These are phyloP conservation scores for Cirrhinus mrigala DNA, from an alignment of 2,797 vertebrate species.

Conservation along the genomic window DNA sequence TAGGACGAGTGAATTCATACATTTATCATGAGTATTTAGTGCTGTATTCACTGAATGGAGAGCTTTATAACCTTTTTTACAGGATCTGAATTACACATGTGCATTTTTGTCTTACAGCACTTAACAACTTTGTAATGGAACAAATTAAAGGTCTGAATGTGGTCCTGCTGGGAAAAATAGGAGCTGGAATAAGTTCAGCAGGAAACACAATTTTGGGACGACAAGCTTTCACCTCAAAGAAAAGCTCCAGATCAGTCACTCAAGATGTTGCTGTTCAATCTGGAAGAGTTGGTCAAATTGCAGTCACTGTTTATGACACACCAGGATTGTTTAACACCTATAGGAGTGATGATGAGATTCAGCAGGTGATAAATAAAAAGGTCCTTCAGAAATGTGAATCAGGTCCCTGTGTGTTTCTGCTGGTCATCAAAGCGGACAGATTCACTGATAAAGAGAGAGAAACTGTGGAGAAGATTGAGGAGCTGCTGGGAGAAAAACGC, in stretches of 20 bases:
- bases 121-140: background rate
- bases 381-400: background rate
- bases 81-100: background rate
- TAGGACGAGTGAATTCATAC: no score
- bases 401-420: background rate
- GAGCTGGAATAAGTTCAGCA: no score
- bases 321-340: background rate
- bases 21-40: no score
- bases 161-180: background rate
- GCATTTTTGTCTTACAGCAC: no score
- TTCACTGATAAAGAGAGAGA: background rate
- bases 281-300: rapidly evolving
- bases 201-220: no score
- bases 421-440: background rate
- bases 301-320: no score
- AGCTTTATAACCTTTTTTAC: background rate
- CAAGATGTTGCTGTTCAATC: no score
- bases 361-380: rapidly evolving
- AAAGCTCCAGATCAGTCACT: no score
- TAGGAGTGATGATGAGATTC: rapidly evolving
- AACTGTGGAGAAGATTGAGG: background rate
- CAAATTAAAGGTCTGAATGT: background rate
- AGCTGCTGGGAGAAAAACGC: no score
- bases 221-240: no score
- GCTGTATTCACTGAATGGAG: background rate